phyloP scores from a whole-genome alignment of 2,113 vertebrate genomes.

The Pao palembangensis region DNA sequence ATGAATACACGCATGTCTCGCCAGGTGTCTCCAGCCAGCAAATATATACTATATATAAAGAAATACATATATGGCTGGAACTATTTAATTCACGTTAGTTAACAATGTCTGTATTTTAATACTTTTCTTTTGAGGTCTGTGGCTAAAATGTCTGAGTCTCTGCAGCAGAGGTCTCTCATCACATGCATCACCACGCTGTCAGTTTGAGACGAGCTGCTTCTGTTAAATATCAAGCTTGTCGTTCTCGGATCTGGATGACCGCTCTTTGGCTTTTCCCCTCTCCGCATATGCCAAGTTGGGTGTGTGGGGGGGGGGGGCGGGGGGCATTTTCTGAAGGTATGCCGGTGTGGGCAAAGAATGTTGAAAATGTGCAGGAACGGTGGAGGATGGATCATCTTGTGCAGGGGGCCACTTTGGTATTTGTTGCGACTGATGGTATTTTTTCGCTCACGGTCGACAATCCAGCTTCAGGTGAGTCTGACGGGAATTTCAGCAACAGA shows the following conservation, averaged over 20 bases:
- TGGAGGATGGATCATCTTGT: slow-evolving; percentile 30
- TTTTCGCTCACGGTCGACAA: slow-evolving; percentile 5
- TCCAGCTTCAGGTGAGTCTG: slow-evolving; percentile 4
- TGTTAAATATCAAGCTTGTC: slow-evolving; percentile 29
- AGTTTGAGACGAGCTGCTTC: slow-evolving; percentile 31
- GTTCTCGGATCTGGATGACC: slow-evolving; percentile 24
- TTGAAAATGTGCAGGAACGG: slow-evolving; percentile 42
- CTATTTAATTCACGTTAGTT: slow-evolving; percentile 20
- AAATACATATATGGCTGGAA: slow-evolving; percentile 14
- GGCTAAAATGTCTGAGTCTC: slow-evolving; percentile 48
- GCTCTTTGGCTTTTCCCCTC: slow-evolving; percentile 35
- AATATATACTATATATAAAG: slow-evolving; percentile 11
- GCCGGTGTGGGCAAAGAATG: slow-evolving; percentile 49
- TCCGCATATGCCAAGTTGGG: slow-evolving; percentile 23
- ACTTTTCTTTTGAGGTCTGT: slow-evolving; percentile 52
- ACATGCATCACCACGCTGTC: slow-evolving; percentile 31
- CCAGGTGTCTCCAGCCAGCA: slow-evolving; percentile 55
- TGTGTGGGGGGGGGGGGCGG: not conserved
- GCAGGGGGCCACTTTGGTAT: slow-evolving; percentile 45
- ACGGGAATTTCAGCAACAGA: not conserved
- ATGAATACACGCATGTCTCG: slow-evolving; percentile 20
- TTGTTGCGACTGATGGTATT: slow-evolving; percentile 32
- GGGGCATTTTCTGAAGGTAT: slow-evolving; percentile 32
- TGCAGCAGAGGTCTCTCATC: slow-evolving; percentile 39
- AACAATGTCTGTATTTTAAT: slow-evolving; percentile 54